Evolutionary conservation across 2,888 invertebrate genomes (phyloP).

Genomic region (Pyralis farinalis): DNA sequence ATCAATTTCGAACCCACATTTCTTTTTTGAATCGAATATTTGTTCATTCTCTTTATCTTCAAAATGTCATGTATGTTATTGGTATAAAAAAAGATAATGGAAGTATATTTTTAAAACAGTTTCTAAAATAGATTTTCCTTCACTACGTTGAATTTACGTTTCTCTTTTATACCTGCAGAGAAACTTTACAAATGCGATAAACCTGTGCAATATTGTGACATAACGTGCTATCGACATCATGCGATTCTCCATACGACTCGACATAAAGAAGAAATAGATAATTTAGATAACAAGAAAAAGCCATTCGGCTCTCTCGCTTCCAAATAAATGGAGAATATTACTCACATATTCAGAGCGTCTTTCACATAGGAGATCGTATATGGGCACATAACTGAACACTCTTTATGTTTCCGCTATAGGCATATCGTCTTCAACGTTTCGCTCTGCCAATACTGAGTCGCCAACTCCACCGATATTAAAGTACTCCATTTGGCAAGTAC

Average conservation of each 20-base stretch:
- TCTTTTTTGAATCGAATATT: no score
- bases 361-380: constrained; percentile 20
- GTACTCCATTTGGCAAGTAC: constrained; percentile 67
- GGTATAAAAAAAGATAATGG: no score
- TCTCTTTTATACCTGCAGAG: no score
- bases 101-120: no score
- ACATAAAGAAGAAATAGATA: constrained; percentile 50
- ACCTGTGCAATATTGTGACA: constrained; percentile 10
- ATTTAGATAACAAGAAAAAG: constrained; percentile 67
- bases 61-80: no score
- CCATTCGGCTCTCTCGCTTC: constrained; percentile 39
- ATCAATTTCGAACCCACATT: no score
- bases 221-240: constrained; percentile 33
- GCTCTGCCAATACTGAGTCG: constrained; percentile 49
- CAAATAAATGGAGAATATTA: constrained; percentile 53
- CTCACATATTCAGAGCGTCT: constrained; percentile 36
- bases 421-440: constrained; percentile 32
- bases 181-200: constrained; percentile 3
- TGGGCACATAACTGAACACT: constrained; percentile 14
- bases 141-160: no score
- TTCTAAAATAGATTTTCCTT: no score
- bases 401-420: constrained; percentile 49
- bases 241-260: constrained; percentile 31
- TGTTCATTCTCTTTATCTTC: no score
- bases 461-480: constrained; percentile 60